Percentiles rank a stretch among this genome's conserved stretches.
Conservation (phyloP, 2,888 invertebrate species). For the Smittia aterrima region DNA sequence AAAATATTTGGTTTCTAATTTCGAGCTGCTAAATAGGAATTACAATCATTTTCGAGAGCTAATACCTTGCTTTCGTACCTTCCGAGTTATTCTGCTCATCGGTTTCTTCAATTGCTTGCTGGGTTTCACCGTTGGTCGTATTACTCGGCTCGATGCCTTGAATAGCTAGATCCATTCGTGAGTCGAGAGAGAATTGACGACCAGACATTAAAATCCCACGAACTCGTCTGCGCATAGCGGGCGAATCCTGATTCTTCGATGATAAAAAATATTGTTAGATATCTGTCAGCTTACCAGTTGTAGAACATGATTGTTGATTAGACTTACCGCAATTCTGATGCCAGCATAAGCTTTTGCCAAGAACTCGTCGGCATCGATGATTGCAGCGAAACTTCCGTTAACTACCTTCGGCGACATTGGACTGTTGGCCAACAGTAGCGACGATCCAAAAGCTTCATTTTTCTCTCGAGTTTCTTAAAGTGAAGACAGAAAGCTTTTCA, state of each 20-base stretch:
- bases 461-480: conserved; percentile 74
- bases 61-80: conserved; percentile 55
- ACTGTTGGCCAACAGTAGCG: conserved; percentile 87
- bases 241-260: conserved; percentile 53
- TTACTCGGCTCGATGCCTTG: conserved; percentile 63
- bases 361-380: conserved; percentile 66
- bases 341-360: conserved; percentile 54
- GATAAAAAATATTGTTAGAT: not conserved
- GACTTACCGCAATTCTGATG: conserved; percentile 52
- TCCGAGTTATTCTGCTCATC: conserved; percentile 52
- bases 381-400: conserved; percentile 89
- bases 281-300: conserved; percentile 13
- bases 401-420: conserved; percentile 97
- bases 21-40: not conserved
- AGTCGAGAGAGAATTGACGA: conserved; percentile 88
- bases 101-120: conserved; percentile 49
- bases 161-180: conserved; percentile 80
- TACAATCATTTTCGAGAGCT: conserved; percentile 43
- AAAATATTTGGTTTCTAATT: not conserved
- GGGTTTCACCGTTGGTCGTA: conserved; percentile 42
- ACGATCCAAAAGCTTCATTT: conserved; percentile 88
- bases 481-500: conserved; percentile 30
- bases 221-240: conserved; percentile 80
- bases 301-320: not conserved
- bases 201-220: conserved; percentile 86